Evolutionary conservation across 2,888 invertebrate species (phyloP), one percentile per base, ranked within the genome.

Genomic region (Spialia ferax): DNA sequence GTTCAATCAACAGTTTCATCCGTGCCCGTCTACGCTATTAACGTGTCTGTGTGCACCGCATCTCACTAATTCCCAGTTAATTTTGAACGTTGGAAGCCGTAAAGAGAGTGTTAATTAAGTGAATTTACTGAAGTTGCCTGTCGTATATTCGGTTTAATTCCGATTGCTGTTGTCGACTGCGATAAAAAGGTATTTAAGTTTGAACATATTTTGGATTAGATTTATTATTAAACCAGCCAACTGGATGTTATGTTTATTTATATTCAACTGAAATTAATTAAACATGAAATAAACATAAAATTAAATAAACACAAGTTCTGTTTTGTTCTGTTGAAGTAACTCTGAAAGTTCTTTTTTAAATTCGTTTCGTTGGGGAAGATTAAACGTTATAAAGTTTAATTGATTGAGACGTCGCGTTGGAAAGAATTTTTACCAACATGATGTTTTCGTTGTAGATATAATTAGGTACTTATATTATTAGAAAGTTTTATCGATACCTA

Each of bases 1-100:
- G 52, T 77, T 83, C 82, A 80, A 85, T 86, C 76, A 77, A 80
- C 84, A 89, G 92, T 91, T 77, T 75, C 85, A 84, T 83, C 81
- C 86, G 87, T 80, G 85, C 80, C 80, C 75, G 83, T 79, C 79
- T 77, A 77, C 79, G 74, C 77, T 79, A 77, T 79, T 77, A 86
- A 88, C 90, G 91, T 82, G 83, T 82, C 73, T 38, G 60, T 22
- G 52, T 66, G 23, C 6, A 42, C 22, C 48, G 61, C 61, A 20
- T 18, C 54, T 22, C 29, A 67, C 61, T 61, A 56, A 68, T 50
- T 50, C 38, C 20, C 56, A 62, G 61, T 62, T 62, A 50, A 68
- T 68, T 62, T 62, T 68, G 56, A 56, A 68, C 48, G 35, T 55
- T 23, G 55, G 42, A 23, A 45, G 50, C 22, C 15, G 7, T 55